Conservation (phyloP, 1,140 invertebrate species). For the Aphidius gifuensis region DNA sequence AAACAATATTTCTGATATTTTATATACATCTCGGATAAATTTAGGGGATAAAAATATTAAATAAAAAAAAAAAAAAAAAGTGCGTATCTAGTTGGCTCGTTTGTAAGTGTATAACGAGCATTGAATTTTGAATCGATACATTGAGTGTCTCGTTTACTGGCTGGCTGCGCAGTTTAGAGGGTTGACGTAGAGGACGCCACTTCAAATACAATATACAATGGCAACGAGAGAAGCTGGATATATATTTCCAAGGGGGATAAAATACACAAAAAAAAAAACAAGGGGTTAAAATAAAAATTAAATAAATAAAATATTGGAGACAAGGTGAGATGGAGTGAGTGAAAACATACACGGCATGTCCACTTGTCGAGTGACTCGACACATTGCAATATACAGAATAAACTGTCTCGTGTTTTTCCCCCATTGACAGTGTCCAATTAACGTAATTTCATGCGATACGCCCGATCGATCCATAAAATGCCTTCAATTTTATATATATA, state of each 20-base stretch:
- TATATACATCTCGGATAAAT: not conserved
- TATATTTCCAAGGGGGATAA: not conserved
- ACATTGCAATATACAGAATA: slow-evolving; percentile 17
- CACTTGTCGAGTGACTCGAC: not conserved
- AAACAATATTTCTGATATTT: not conserved
- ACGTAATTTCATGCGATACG: slow-evolving; percentile 27
- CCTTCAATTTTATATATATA: slow-evolving; percentile 16
- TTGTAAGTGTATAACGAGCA: slow-evolving; percentile 20
- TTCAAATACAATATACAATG: slow-evolving; percentile 15
- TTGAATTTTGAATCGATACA: slow-evolving; percentile 30
- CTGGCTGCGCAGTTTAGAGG: slow-evolving; percentile 12
- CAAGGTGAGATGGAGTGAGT: not conserved
- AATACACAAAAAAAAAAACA: not conserved
- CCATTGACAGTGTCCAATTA: slow-evolving; percentile 27
- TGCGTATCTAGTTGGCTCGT: not conserved
- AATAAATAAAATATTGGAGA: not conserved
- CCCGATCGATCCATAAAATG: slow-evolving; percentile 24
- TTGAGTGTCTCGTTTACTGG: slow-evolving; percentile 22
- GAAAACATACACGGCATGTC: not conserved
- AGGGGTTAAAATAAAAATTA: slow-evolving; percentile 2
- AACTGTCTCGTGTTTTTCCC: slow-evolving; percentile 21
- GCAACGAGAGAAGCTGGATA: no score
- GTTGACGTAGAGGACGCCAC: slow-evolving; percentile 20
- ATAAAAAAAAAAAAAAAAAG: slow-evolving; percentile 8
- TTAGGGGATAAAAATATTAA: not conserved